Base-by-base conservation (phyloP, 2,888 invertebrate genomes). In the Anarsia innoxiella region DNA sequence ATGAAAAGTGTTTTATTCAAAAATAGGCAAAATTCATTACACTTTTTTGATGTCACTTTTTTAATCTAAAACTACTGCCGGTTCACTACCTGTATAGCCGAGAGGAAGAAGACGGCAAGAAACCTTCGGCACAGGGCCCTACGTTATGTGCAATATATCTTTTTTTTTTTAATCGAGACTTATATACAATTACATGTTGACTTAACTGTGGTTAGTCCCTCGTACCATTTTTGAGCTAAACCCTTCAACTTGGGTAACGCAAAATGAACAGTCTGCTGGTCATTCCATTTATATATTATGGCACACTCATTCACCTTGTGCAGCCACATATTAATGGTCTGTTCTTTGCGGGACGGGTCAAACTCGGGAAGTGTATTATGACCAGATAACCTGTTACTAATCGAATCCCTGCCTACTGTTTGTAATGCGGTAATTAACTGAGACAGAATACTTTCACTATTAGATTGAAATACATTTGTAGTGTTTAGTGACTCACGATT, bases 141-240 rank as follows among this genome's bases (percentile, higher is more conserved):
- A n/a, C n/a, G n/a, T n/a, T n/a, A n/a, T n/a, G n/a, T n/a, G n/a
- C n/a, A n/a, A n/a, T n/a, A n/a, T n/a, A n/a, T n/a, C n/a, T n/a
- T n/a, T n/a, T n/a, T n/a, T n/a, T n/a, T n/a, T n/a, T n/a, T n/a
- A n/a, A n/a, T n/a, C n/a, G n/a, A n/a, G n/a, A n/a, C n/a, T n/a
- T n/a, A n/a, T n/a, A n/a, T n/a, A n/a, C n/a, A n/a, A n/a, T n/a
- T n/a, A n/a, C n/a, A n/a, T n/a, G n/a, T n/a, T n/a, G n/a, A n/a
- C n/a, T n/a, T n/a, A n/a, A 19, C 19, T 19, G 19, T 19, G 8
- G 19, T 19, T 19, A 19, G 19, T 12, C 38, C 38, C 3, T 38
- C 38, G 11, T 38, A 33, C 38, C 38, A 38, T 10, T 15, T 11
- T 23, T 38, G 23, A n/a, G 38, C 38, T n/a, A 28, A 12, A 16